phyloP scores from a whole-genome alignment of 1,140 invertebrate genomes.

The Linepithema humile region DNA sequence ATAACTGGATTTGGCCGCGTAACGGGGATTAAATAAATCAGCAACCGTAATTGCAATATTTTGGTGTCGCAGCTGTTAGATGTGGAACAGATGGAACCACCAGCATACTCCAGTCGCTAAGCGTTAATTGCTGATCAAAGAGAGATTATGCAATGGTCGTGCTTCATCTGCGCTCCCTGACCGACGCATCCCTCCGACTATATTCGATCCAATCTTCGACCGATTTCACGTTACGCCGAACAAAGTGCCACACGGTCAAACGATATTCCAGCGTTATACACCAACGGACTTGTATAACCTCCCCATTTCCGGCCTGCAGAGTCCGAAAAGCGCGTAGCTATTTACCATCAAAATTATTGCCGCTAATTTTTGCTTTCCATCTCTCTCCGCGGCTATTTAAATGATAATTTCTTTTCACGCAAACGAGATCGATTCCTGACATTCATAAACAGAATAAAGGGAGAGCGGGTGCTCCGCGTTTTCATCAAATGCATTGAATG shows the following conservation, averaged over 20 bases:
- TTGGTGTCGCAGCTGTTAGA: conserved; percentile 10
- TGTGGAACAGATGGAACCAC: conserved; percentile 60
- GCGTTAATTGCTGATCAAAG: conserved; percentile 78
- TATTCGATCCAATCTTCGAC: conserved; percentile 51
- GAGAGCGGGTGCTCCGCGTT: neutral
- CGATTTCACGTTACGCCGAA: conserved; percentile 58
- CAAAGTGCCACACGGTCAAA: conserved; percentile 59
- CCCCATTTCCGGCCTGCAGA: neutral
- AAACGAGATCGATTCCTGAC: neutral
- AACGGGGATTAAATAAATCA: neutral
- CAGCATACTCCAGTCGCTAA: conserved; percentile 52
- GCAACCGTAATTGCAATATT: neutral
- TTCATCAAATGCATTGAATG: too few relatives aligned
- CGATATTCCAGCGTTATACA: conserved; percentile 60
- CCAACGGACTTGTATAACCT: neutral
- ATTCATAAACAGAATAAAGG: neutral
- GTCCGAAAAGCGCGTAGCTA: neutral
- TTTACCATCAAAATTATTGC: conserved; percentile 1
- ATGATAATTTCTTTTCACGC: neutral
- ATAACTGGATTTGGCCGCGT: too few relatives aligned
- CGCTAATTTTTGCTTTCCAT: neutral
- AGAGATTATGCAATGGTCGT: conserved; percentile 50
- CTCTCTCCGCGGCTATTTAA: neutral
- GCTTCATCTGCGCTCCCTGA: conserved; percentile 31
- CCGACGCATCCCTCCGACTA: conserved; percentile 5